phyloP scores from a whole-genome alignment of 2,888 invertebrate genomes.

The Caenorhabditis sp. region DNA sequence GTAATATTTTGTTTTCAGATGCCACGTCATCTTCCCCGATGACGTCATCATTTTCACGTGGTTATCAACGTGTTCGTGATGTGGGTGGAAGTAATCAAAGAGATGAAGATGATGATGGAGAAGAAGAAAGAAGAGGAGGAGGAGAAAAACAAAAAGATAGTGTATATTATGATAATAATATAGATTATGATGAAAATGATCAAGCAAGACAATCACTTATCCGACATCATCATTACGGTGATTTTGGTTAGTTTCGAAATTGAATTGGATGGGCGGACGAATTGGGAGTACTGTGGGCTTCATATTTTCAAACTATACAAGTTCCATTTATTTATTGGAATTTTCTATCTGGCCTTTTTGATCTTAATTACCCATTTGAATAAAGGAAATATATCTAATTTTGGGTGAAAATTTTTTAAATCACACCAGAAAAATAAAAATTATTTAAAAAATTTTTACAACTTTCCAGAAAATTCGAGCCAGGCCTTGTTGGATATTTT shows the following conservation, averaged over 20 bases:
- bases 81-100: constrained; percentile 29
- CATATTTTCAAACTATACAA: no score
- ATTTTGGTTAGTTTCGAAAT: neutral
- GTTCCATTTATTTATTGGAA: no score
- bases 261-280: no score
- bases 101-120: constrained; percentile 29
- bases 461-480: no score
- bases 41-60: constrained; percentile 39
- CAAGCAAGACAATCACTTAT: neutral
- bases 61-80: constrained; percentile 31
- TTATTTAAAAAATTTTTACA: no score
- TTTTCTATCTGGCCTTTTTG: no score
- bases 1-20: constrained; percentile 37
- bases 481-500: no score
- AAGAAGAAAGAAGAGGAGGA: no score
- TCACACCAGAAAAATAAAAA: no score
- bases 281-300: neutral
- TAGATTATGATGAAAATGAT: constrained; percentile 22
- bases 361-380: no score
- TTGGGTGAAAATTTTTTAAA: no score
- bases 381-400: no score
- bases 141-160: constrained; percentile 25
- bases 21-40: constrained; percentile 39
- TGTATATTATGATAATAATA: constrained; percentile 18
- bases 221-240: neutral